Conservation (phyloP, 2,888 invertebrate species). For the Lasioglossum marginatum region DNA sequence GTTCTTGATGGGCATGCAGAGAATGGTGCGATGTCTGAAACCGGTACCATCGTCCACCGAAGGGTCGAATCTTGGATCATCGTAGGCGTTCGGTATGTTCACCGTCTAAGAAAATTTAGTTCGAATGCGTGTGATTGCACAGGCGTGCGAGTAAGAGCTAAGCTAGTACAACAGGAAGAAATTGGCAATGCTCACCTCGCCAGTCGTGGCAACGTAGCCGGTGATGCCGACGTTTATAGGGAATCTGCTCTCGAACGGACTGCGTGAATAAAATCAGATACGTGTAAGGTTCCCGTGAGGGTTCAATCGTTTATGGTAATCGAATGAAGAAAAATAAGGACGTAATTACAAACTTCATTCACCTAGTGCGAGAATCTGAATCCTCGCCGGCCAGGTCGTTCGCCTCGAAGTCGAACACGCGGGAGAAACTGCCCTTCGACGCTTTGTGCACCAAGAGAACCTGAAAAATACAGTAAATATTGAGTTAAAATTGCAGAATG, state of each 20-base stretch:
- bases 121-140: neutral
- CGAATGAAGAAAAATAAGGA: constrained; percentile 45
- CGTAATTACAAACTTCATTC: constrained; percentile 76
- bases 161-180: constrained; percentile 43
- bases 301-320: constrained; percentile 45
- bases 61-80: constrained; percentile 94
- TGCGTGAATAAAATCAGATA: constrained; percentile 81
- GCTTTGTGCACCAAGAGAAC: constrained; percentile 95
- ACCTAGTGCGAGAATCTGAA: constrained; percentile 91
- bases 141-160: neutral
- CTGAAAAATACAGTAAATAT: constrained; percentile 83
- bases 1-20: constrained; percentile 98
- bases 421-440: constrained; percentile 95
- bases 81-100: constrained; percentile 95
- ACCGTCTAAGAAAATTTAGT: constrained; percentile 89
- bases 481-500: neutral
- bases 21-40: constrained; percentile 95
- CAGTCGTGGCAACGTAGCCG: constrained; percentile 97
- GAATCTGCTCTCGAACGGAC: constrained; percentile 96
- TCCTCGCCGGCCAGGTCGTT: constrained; percentile 94
- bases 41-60: constrained; percentile 93
- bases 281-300: constrained; percentile 43
- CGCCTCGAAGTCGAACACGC: constrained; percentile 97
- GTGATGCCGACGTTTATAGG: constrained; percentile 98
- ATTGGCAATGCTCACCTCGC: constrained; percentile 89